Percentiles rank a stretch among this genome's conserved stretches.
Evolutionary conservation across 2,888 invertebrate genomes (phyloP).

Genomic region (Anoncus sp.): DNA sequence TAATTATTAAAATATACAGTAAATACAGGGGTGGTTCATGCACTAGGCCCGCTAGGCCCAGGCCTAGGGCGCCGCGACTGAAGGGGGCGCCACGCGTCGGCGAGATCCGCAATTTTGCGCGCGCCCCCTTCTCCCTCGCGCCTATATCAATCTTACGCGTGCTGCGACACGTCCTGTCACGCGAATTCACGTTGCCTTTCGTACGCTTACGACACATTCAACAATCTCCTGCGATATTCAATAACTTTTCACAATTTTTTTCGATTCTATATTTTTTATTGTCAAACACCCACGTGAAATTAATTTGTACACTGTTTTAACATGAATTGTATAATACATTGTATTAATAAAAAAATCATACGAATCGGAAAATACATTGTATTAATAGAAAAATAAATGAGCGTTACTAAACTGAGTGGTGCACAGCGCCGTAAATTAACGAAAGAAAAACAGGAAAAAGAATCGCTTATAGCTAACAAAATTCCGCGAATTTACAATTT

Average conservation of each 20-base stretch:
- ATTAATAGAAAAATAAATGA: slow-evolving; percentile 22
- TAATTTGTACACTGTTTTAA: background rate
- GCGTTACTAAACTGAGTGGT: slow-evolving; percentile 30
- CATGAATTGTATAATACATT: background rate
- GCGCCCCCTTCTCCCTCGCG: background rate
- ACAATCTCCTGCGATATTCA: background rate
- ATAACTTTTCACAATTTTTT: background rate
- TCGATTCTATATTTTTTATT: slow-evolving; percentile 19
- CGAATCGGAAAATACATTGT: slow-evolving; percentile 7
- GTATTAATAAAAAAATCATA: background rate
- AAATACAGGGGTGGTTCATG: too few relatives aligned
- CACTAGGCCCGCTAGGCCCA: too few relatives aligned
- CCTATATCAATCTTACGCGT: slow-evolving; percentile 2
- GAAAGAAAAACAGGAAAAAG: slow-evolving; percentile 38
- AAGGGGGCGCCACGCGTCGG: too few relatives aligned
- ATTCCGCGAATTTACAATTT: slow-evolving; percentile 35
- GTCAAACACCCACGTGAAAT: background rate
- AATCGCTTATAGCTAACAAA: slow-evolving; percentile 24
- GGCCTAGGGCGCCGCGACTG: too few relatives aligned
- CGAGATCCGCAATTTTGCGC: background rate
- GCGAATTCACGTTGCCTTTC: slow-evolving; percentile 10
- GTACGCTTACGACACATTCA: background rate
- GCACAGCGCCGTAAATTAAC: slow-evolving; percentile 42
- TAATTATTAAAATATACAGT: too few relatives aligned
- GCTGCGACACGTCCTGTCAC: slow-evolving; percentile 15